Evolutionary conservation across 1,140 invertebrate species (phyloP).

Genomic region (Drosophila micromelanica): DNA sequence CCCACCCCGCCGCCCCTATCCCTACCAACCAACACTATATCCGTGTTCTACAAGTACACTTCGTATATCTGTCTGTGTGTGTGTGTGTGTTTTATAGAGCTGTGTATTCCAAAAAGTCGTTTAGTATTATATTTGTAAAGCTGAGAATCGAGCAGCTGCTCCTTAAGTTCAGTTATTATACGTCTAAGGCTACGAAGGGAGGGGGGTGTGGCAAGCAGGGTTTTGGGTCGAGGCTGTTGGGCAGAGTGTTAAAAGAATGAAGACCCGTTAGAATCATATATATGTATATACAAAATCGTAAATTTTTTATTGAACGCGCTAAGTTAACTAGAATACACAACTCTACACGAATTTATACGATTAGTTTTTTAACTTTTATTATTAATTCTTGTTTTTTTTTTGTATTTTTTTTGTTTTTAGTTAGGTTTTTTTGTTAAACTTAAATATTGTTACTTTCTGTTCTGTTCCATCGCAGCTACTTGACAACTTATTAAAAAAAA

Average conservation of each 20-base stretch:
- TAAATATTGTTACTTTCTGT: constrained; percentile 16
- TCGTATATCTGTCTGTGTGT: constrained; percentile 7
- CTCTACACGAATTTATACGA: constrained; percentile 31
- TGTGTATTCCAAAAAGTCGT: constrained; percentile 12
- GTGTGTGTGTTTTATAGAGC: constrained; percentile 1
- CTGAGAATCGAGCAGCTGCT: too few species aligned
- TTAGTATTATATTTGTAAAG: not conserved
- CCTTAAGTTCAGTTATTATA: not conserved
- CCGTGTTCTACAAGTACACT: constrained; percentile 36
- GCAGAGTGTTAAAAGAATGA: not conserved
- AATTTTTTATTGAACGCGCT: constrained; percentile 18
- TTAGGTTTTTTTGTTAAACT: not conserved
- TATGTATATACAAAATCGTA: constrained; percentile 28
- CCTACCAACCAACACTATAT: not conserved
- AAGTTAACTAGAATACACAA: constrained; percentile 39
- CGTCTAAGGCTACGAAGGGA: too few species aligned
- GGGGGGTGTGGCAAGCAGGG: not conserved
- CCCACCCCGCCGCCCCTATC: not conserved
- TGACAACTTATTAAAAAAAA: constrained; percentile 11
- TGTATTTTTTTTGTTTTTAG: constrained; percentile 4
- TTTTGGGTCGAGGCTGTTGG: not conserved
- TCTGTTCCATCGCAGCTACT: constrained; percentile 38
- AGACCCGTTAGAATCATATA: not conserved
- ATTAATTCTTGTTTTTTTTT: not conserved
- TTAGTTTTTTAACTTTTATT: constrained; percentile 6